Evolutionary conservation across 2,113 vertebrate genomes (phyloP).

Genomic region (Hippocampus abdominalis): DNA sequence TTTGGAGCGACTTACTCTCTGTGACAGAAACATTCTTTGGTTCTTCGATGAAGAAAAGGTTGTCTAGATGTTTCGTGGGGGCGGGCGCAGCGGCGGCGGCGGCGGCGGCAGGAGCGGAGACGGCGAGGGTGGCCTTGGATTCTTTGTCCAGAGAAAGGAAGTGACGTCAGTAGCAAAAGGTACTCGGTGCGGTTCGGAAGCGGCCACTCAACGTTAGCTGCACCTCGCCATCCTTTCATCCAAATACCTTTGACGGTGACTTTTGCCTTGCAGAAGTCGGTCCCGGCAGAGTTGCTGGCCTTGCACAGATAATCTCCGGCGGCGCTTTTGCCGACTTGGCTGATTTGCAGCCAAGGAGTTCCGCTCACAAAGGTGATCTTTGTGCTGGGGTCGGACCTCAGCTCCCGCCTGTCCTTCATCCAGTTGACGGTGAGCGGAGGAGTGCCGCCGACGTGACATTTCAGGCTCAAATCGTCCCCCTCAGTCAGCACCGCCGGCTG

Average conservation of each 20-base stretch:
- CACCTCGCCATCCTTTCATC: neutral
- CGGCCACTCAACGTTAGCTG: neutral
- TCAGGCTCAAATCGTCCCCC: constrained; percentile 82
- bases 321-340: constrained; percentile 74
- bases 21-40: constrained; percentile 77
- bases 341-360: constrained; percentile 79
- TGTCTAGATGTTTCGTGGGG: constrained; percentile 80
- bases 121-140: constrained; percentile 9
- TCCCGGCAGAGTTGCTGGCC: constrained; percentile 85
- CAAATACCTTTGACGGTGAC: constrained; percentile 84
- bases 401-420: constrained; percentile 83
- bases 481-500: constrained; percentile 74
- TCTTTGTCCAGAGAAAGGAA: constrained; percentile 75
- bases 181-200: neutral
- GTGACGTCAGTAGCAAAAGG: neutral
- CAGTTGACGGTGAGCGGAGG: constrained; percentile 86
- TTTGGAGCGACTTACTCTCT: constrained; percentile 81
- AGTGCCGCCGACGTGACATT: constrained; percentile 80
- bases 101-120: constrained; percentile 17
- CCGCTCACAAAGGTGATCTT: constrained; percentile 81
- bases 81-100: constrained; percentile 63
- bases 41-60: constrained; percentile 91
- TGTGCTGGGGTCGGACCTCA: constrained; percentile 79
- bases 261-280: constrained; percentile 85
- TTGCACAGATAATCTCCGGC: constrained; percentile 93